Percentiles rank a stretch among this genome's conserved stretches.
phyloP scores from a whole-genome alignment of 92 coral and sea anemone species.

The Virgularia gustaviana region DNA sequence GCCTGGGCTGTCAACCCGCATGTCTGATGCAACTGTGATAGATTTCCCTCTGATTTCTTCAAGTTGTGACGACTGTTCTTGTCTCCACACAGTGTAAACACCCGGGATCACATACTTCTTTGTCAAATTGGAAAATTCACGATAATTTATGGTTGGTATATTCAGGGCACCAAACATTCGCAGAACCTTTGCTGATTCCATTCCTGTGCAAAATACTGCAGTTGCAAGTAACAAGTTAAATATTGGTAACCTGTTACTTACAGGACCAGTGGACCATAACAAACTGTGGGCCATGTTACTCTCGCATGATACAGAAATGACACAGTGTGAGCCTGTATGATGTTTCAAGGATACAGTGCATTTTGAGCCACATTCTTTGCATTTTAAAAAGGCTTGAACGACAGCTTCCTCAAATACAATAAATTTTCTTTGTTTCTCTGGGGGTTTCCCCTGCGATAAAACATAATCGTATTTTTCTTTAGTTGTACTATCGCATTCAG shows the following conservation, averaged over 20 bases:
- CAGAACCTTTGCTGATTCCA: constrained; percentile 30
- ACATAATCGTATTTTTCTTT: constrained; percentile 1
- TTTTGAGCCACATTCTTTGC: constrained; percentile 27
- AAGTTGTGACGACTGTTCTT: neutral
- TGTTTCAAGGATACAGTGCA: constrained; percentile 2
- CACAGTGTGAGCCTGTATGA: constrained; percentile 18
- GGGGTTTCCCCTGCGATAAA: constrained; percentile 23
- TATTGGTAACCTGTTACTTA: constrained; percentile 21
- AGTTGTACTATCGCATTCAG: too few relatives aligned
- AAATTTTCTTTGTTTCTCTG: constrained; percentile 19
- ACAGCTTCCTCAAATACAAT: constrained; percentile 25
- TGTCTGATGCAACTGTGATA: constrained; percentile 30
- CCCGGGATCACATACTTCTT: constrained; percentile 36
- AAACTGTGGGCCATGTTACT: constrained; percentile 14
- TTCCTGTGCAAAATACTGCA: constrained; percentile 12
- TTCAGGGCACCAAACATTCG: constrained; percentile 29
- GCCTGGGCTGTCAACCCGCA: constrained; percentile 52
- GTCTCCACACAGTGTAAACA: constrained; percentile 26
- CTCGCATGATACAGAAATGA: constrained; percentile 15
- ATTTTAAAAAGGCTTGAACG: constrained; percentile 8
- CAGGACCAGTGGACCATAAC: constrained; percentile 27
- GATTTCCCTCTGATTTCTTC: constrained; percentile 28
- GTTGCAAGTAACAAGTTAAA: constrained; percentile 29
- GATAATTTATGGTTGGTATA: constrained; percentile 20
- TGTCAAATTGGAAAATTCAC: constrained; percentile 33